Conservation (phyloP, 37 sponge, comb jelly and placozoan genomes). For the Eunapius fragilis region DNA sequence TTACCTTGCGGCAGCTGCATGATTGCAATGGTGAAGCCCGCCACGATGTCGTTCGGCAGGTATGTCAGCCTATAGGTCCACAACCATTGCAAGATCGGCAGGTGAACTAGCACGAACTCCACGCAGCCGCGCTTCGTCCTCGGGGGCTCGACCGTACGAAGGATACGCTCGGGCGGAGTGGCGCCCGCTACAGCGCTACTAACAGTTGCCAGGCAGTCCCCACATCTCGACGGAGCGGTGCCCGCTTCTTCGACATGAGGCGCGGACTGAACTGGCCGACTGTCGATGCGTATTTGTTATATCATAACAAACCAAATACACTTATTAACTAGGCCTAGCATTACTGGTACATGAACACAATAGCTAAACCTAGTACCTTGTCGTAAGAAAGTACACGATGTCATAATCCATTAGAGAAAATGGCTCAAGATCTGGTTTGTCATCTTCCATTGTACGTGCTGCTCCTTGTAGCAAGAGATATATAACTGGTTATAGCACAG, state of each 20-base stretch:
- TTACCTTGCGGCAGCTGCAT: conserved; percentile 91
- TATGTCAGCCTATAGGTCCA: conserved; percentile 56
- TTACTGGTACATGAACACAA: no score
- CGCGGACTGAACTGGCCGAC: neutral
- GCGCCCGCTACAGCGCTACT: neutral
- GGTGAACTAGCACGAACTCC: conserved; percentile 44
- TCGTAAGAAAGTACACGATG: no score
- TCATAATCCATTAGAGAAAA: no score
- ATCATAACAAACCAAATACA: no score
- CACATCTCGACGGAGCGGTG: neutral
- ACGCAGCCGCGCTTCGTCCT: conserved; percentile 31
- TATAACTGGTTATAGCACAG: no score
- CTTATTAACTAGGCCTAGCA: no score
- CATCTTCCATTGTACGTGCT: no score
- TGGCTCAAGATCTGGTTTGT: no score
- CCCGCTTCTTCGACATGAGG: neutral
- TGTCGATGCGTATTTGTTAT: conserved; percentile 10
- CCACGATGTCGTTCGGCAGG: conserved; percentile 70
- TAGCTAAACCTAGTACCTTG: no score
- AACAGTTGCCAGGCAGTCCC: no score
- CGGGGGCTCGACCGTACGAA: conserved; percentile 33
- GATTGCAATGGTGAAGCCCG: conserved; percentile 79
- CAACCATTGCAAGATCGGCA: conserved; percentile 84
- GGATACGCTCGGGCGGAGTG: conserved; percentile 27
- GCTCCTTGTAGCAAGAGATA: no score